A percentile compares a stretch with the other conserved stretches of the same genome.
Conservation (phyloP, 2,797 vertebrate genomes). For the Gambusia yucatana region DNA sequence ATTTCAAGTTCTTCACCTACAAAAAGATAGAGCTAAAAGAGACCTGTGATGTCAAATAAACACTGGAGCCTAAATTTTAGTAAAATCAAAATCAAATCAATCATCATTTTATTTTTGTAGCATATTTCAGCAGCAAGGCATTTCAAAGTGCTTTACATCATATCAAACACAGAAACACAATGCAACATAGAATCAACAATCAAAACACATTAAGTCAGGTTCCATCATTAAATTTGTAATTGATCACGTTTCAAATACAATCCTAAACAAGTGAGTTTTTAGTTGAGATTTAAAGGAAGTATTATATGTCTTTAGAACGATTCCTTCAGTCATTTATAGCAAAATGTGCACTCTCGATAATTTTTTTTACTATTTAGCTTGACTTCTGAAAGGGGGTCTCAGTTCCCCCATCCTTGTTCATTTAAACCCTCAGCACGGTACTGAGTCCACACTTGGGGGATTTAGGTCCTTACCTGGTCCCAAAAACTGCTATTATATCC, state of each 20-base stretch:
- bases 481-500: background rate
- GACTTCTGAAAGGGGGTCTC: background rate
- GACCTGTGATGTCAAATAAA: background rate
- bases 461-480: background rate
- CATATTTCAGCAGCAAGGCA: too few species aligned
- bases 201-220: too few species aligned
- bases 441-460: background rate
- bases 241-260: too few species aligned
- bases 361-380: background rate
- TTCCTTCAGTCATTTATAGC: background rate
- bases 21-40: background rate
- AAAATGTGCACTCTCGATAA: background rate
- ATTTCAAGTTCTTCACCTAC: background rate
- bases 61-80: background rate
- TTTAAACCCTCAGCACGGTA: background rate
- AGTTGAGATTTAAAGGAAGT: too few species aligned
- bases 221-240: too few species aligned
- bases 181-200: too few species aligned
- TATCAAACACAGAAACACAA: too few species aligned
- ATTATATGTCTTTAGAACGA: background rate
- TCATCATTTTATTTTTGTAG: too few species aligned
- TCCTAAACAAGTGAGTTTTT: too few species aligned
- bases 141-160: too few species aligned
- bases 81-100: too few species aligned
- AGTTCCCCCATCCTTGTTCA: background rate